Base-by-base conservation (phyloP, 2,888 invertebrate genomes). In the Phanerotoma sp. region DNA sequence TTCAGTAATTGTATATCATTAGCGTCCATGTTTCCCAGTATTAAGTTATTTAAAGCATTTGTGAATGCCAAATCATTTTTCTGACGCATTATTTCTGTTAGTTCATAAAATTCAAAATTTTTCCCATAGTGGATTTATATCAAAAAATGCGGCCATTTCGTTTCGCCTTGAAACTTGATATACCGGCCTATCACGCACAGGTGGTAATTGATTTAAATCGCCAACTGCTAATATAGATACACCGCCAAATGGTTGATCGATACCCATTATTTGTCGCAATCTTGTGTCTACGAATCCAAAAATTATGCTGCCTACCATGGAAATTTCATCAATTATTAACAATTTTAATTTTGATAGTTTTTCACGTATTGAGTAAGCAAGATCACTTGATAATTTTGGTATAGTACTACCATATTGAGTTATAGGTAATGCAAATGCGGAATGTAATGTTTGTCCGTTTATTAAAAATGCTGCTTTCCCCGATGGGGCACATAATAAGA, bases 261-360 rank as follows among this genome's bases (percentile, higher is more conserved):
- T 51, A 7, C 64, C 61, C 52, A 57, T 65, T 22, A 71, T 48
- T n/a, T n/a, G n/a, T n/a, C n/a, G n/a, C 18, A 73, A 60, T 42
- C 68, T 60, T 20, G 62, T 62, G 61, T 71, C 66, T 11, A 73
- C 60, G 18, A 62, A 53, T 10, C 59, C 52, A 3, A 72, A 61
- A 5, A 65, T 56, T 20, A 47, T 61, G 20, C 59, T 47, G 2
- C 69, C 67, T 9, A 72, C 64, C 70, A 74, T 69, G 13, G 70
- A 72, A 50, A 73, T 64, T 65, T 73, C 71, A 62, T 74, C 73
- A 40, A 74, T 70, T 13, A 76, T 66, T 47, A 69, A 53, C 20
- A 66, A 51, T 60, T 67, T 60, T 25, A 25, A 5, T 25, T 25
- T 25, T 33, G 50, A 52, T 25, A 65, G 51, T 35, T 63, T 61